Base-by-base conservation (phyloP, 2,888 invertebrate genomes). In the Phytoseiulus persimilis region DNA sequence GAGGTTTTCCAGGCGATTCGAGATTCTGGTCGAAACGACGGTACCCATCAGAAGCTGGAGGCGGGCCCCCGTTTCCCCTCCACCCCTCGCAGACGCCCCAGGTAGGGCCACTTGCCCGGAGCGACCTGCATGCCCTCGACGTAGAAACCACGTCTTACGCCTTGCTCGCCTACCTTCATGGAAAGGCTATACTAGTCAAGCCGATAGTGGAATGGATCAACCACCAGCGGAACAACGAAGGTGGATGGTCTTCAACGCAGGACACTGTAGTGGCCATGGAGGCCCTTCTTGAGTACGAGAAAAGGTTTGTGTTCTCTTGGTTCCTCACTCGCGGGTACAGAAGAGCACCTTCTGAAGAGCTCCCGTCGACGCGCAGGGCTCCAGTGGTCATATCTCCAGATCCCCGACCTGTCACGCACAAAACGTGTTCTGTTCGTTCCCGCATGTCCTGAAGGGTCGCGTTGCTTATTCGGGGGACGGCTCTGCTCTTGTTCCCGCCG, bases 31-130 rank as follows among this genome's bases (percentile, higher is more conserved):
- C 87, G 32, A 87, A 87, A 23, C 87, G 87, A 6, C 87, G 87
- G n/a, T 87, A 39, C 45, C 87, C 32, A 33, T 39, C 87, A 87
- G 33, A 87, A 6, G 33, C 87, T 32, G 31, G 39, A 87, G 87
- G 87, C 87, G 39, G 18, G n/a, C 32, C 32, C 18, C 32, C 32
- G 33, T 87, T 45, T n/a, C 33, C 87, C 87, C 32, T 87, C n/a
- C 45, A n/a, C 33, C 33, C 87, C 31, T 87, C 87, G 87, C 87
- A 87, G 87, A 33, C 87, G n/a, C 87, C 87, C 87, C 87, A 87
- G 87, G 87, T 87, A 45, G 33, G 39, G 11, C 87, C 87, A 6
- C 87, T 87, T 45, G 45, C 87, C 87, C 87, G 87, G 87, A 87
- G 87, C 45, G 87, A 87, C 39, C 39, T 87, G 87, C 87, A 87